These are phyloP conservation scores for Euplagia quadripunctaria DNA, from an alignment of 2,888 invertebrate species.

Conservation along the genomic window DNA sequence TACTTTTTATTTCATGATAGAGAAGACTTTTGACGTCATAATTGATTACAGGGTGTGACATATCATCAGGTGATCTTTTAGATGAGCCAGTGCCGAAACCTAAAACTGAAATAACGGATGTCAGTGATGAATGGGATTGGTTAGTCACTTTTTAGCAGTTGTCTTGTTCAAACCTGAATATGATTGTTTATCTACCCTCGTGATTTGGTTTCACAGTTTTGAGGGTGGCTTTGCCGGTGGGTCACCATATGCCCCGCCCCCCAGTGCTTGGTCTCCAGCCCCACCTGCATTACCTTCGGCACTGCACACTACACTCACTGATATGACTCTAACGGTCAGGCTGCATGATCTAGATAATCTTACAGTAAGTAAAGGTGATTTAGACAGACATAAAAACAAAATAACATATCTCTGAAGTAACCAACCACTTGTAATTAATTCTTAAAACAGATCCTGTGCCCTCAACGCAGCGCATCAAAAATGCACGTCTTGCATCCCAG, in stretches of 20 bases:
- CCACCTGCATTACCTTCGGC: slow-evolving; percentile 81
- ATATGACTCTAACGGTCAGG: slow-evolving; percentile 89
- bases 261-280: slow-evolving; percentile 50
- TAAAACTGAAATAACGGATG: slow-evolving; percentile 69
- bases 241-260: slow-evolving; percentile 58
- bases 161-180: background rate
- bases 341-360: slow-evolving; percentile 89
- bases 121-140: slow-evolving; percentile 82
- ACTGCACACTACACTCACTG: slow-evolving; percentile 89
- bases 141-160: slow-evolving; percentile 46
- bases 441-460: slow-evolving; percentile 85
- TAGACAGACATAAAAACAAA: background rate
- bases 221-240: slow-evolving; percentile 83
- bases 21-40: background rate
- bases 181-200: background rate
- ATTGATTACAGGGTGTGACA: slow-evolving; percentile 69
- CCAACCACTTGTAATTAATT: background rate
- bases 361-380: slow-evolving; percentile 65
- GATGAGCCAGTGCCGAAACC: slow-evolving; percentile 65
- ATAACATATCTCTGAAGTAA: background rate
- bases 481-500: slow-evolving; percentile 89
- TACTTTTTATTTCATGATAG: background rate
- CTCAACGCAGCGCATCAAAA: slow-evolving; percentile 89
- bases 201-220: slow-evolving; percentile 57
- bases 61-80: slow-evolving; percentile 73